phyloP scores from a whole-genome alignment of 2,797 vertebrate species.

The Pagetopsis macropterus region DNA sequence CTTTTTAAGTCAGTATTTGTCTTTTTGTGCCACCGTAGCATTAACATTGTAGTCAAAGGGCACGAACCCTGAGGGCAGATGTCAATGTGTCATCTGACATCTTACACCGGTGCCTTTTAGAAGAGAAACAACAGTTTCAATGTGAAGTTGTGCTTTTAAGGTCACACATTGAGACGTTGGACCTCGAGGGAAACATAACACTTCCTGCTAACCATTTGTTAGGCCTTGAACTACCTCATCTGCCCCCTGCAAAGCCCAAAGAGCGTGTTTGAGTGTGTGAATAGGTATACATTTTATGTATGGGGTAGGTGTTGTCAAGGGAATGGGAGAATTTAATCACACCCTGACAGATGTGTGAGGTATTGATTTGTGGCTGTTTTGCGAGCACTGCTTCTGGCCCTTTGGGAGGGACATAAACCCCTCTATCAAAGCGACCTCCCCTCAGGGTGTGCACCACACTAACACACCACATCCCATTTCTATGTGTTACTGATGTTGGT shows the following conservation, averaged over 20 bases:
- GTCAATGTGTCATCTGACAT: conserved; percentile 43
- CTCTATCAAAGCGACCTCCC: conserved; percentile 69
- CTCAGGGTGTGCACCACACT: conserved; percentile 31
- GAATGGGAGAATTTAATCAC: conserved; percentile 71
- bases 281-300: conserved; percentile 27
- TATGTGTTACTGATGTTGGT: conserved; percentile 25
- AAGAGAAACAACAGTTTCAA: conserved; percentile 24
- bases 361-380: conserved; percentile 76
- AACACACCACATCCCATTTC: conserved; percentile 19
- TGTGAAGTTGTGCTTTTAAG: conserved; percentile 32
- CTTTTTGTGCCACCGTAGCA: conserved; percentile 28
- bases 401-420: conserved; percentile 61
- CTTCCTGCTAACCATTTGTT: conserved; percentile 43
- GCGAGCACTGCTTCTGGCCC: conserved; percentile 53
- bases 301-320: conserved; percentile 32
- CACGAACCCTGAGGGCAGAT: conserved; percentile 31
- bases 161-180: conserved; percentile 23
- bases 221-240: conserved; percentile 46
- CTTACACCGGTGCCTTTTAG: background rate
- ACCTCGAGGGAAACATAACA: conserved; percentile 45
- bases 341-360: conserved; percentile 66
- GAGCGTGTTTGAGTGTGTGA: conserved; percentile 14
- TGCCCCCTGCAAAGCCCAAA: conserved; percentile 22
- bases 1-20: conserved; percentile 68
- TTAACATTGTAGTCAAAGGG: conserved; percentile 52